Conservation (phyloP, 2,797 vertebrate genomes). For the Naso thynnoides region DNA sequence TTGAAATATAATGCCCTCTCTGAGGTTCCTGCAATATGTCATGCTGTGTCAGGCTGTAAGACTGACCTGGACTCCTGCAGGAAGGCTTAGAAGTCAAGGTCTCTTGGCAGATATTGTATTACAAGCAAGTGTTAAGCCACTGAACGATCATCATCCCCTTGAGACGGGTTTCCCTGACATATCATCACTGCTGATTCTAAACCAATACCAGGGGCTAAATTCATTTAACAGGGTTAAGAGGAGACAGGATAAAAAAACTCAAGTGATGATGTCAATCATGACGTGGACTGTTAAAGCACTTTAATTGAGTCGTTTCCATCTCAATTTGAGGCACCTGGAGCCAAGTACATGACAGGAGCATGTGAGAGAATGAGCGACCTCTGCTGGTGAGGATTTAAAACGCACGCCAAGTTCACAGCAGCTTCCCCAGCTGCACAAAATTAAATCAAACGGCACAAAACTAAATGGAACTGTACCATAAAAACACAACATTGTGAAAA, state of each 20-base stretch:
- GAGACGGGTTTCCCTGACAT: slow-evolving; percentile 25
- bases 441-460: neutral
- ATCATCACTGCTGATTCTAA: slow-evolving; percentile 10
- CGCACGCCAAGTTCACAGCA: neutral
- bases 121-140: slow-evolving; percentile 28
- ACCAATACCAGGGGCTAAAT: slow-evolving; percentile 1
- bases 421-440: neutral
- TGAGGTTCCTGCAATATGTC: slow-evolving; percentile 62
- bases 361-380: slow-evolving; percentile 39
- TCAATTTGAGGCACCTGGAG: neutral
- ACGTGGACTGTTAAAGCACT: neutral
- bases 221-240: neutral
- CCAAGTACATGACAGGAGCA: too few species aligned
- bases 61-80: slow-evolving; percentile 27
- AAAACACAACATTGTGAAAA: neutral
- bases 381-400: slow-evolving; percentile 50
- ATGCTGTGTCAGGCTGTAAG: slow-evolving; percentile 61
- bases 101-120: slow-evolving; percentile 50
- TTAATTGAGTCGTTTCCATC: neutral
- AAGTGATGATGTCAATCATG: neutral
- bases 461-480: neutral
- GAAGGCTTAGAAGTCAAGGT: slow-evolving; percentile 37
- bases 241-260: neutral
- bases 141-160: slow-evolving; percentile 4
- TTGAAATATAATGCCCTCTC: slow-evolving; percentile 68